Base-by-base conservation (phyloP, 2,113 vertebrate genomes). In the Vulpes vulpes region DNA sequence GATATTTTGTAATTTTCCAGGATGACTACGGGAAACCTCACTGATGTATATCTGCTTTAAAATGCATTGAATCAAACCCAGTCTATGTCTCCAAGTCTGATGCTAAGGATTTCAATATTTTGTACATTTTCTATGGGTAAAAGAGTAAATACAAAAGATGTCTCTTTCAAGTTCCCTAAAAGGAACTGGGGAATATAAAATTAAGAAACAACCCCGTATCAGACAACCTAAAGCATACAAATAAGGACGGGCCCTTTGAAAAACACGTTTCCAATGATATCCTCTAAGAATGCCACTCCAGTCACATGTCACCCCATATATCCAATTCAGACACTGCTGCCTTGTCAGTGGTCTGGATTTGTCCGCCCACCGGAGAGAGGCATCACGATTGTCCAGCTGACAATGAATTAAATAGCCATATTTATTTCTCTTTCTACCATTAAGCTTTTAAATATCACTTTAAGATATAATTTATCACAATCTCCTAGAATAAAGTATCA, bases 391-490 rank as follows among this genome's bases (percentile, higher is more conserved):
- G 93, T 97, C 98, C 85, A 57, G 84, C 11, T 23, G 23, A 96
- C 89, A 98, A 94, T 98, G 97, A 98, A 97, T 97, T 98, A 95
- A 98, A 97, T 67, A 86, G 96, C 32, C 69, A 53, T 20, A 80
- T 87, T 97, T 86, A 92, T 97, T 95, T 95, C 93, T 97, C 96
- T 97, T 89, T 93, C 57, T 76, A 93, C 35, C 91, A 86, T 97
- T 96, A 94, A 84, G 76, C 96, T 96, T 95, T 86, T 3, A 91
- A 98, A 92, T 80, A 97, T 57, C 64, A 55, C 57, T 67, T 97
- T 97, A 98, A 97, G 62, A 96, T 74, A 87, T 27, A 97, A 97
- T 98, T 97, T 95, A 98, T 96, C 95, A 98, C 51, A 86, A 67
- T 65, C 85, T 97, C 60, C 14, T 79, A 94, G 91, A 96, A 98